Base-by-base conservation (phyloP, 2,797 vertebrate genomes). In the Margarornis squamiger region DNA sequence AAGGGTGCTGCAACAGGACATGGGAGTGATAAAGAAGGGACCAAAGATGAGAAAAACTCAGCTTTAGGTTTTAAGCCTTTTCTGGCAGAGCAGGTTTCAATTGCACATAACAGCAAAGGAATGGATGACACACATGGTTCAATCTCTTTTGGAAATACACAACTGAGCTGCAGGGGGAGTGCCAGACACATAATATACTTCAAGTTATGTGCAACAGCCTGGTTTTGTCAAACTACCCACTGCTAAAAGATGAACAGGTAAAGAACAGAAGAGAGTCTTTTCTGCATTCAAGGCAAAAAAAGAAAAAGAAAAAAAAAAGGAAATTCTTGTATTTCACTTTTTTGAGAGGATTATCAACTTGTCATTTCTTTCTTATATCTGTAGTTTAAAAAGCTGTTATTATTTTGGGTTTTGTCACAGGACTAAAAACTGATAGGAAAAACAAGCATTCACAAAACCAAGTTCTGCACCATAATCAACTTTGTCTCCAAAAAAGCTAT, bases 1-100 rank as follows among this genome's bases (percentile, higher is more conserved):
- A 98, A 96, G 70, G 8, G 27, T 34, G 14, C 55, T 93, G 86
- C 43, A 94, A 97, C 92, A 97, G 97, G 98, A 97, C 85, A 96
- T 86, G 94, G 94, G 95, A 96, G 97, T 61, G 54, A 97, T 93
- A 95, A 70, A 70, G 77, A 97, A 90, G 92, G 87, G 57, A 52
- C 6, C 65, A 85, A 84, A 81, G 48, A 52, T 20, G 67, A 93
- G 73, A 95, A 78, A 80, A 57, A n/a, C 6, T 85, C 80, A 43
- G 57, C 85, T 63, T 75, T 14, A 34, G 7, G 21, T 57, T 93
- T 62, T 51, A 74, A 54, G 45, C 5, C 6, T 88, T 71, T 86
- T 24, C 57, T 54, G 22, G 14, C 24, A 66, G 5, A 1, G 2
- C 26, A 57, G 32, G 36, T 63, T 88, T 88, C 41, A 77, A 3